Evolutionary conservation across 1,140 invertebrate species (phyloP), one percentile per base, ranked within the genome.

Genomic region (Pseudomyrmex pallidus): DNA sequence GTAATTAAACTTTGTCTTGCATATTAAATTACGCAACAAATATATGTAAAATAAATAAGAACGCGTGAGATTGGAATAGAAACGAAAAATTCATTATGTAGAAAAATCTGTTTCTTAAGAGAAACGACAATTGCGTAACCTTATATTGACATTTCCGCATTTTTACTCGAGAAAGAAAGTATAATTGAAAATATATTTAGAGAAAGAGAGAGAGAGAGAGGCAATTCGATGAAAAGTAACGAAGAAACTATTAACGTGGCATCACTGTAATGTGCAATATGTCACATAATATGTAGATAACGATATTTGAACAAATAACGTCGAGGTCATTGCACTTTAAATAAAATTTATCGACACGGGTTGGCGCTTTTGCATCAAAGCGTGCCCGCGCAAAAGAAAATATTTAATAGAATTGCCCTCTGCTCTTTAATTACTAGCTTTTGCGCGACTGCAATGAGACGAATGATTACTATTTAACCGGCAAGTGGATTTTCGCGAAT

Each of bases 331-430:
- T 76, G 22, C 8, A 35, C 46, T 52, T 52, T n/a, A 13, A 64
- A 20, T 54, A 74, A 59, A 73, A 73, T 22, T 73, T 73, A 73
- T 73, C 22, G 70, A 50, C 22, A 22, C 52, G 22, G 12, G 70
- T 7, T 15, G 17, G 54, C 70, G 56, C 35, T 35, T 35, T 35
- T 35, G 35, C 5, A 59, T 73, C 35, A 20, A 68, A 68, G 35
- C 67, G 66, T 48, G 9, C n/a, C n/a, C 10, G 5, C 64, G n/a
- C 22, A 8, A 57, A 46, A 73, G 54, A 46, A 57, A 44, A 73
- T 73, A 59, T 73, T 57, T 20, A 46, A 57, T 44, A 54, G 44
- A 73, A 68, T 68, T 64, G 63, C 63, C 46, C 35, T 64, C 63
- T n/a, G 13, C 48, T 50, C 13, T 68, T 68, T 52, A 50, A 68